Evolutionary conservation across 2,113 vertebrate species (phyloP).

Genomic region (Urocitellus parryii): DNA sequence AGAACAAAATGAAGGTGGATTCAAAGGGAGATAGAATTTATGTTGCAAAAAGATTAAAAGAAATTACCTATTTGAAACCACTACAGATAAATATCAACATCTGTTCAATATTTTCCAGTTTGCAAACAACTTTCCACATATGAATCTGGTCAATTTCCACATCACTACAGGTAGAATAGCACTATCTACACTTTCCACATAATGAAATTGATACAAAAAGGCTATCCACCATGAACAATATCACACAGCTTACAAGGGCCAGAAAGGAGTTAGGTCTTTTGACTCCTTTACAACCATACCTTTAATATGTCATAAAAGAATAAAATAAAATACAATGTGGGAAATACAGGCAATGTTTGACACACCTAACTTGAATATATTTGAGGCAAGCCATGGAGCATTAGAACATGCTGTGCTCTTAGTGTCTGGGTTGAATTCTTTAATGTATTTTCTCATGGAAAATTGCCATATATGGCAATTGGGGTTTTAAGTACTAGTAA

Average conservation of each 20-base stretch:
- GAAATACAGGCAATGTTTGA: neutral
- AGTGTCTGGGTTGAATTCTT: neutral
- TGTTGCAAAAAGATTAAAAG: neutral
- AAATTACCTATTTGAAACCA: slow-evolving; percentile 32
- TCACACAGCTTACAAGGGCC: neutral
- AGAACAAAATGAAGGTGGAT: slow-evolving; percentile 39
- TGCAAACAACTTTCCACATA: neutral
- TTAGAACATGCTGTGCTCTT: neutral
- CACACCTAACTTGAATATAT: neutral
- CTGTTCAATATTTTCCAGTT: neutral
- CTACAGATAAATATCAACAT: slow-evolving; percentile 41
- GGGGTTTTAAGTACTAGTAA: slow-evolving; percentile 22
- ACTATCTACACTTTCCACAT: neutral
- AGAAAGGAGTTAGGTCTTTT: neutral
- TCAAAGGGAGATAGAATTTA: slow-evolving; percentile 45
- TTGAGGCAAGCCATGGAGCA: neutral
- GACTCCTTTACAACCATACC: slow-evolving; percentile 11
- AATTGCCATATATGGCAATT: neutral
- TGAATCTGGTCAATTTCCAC: neutral
- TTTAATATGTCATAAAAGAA: slow-evolving; percentile 48
- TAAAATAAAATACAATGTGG: neutral
- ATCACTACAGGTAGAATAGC: neutral
- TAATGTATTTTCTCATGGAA: neutral
- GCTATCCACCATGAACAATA: neutral
- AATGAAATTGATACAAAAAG: slow-evolving; percentile 29